phyloP scores from a whole-genome alignment of 2,113 vertebrate genomes.

The Pyrgilauda ruficollis region DNA sequence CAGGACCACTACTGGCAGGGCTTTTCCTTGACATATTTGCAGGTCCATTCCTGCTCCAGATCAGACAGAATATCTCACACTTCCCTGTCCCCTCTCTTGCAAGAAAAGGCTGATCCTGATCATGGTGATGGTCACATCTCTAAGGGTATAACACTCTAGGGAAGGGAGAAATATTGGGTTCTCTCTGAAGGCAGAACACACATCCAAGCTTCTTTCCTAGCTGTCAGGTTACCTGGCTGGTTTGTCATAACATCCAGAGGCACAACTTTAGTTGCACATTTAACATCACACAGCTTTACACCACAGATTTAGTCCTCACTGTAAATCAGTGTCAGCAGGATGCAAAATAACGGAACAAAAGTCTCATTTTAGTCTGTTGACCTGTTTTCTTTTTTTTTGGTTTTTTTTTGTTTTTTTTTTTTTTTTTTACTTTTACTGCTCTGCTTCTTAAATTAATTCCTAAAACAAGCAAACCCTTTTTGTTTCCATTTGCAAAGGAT shows the following conservation, averaged over 20 bases:
- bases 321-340: not conserved
- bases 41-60: not conserved
- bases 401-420: not conserved
- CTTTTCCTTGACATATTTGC: not conserved
- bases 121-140: not conserved
- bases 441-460: not conserved
- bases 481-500: constrained; percentile 42
- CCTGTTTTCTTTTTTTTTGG: not conserved
- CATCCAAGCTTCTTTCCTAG: not conserved
- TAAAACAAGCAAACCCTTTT: constrained; percentile 37
- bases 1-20: not conserved
- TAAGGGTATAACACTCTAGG: not conserved
- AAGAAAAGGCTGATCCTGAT: not conserved
- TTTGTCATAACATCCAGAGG: not conserved
- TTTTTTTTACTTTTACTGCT: not conserved
- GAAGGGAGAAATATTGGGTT: not conserved
- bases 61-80: not conserved
- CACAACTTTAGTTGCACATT: not conserved
- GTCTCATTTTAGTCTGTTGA: not conserved
- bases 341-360: not conserved
- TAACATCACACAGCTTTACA: not conserved
- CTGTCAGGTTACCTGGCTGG: not conserved
- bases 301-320: not conserved
- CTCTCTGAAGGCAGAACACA: not conserved
- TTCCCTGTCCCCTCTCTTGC: not conserved